These are phyloP conservation scores for Drosophila nannoptera DNA, from an alignment of 1,140 invertebrate genomes.

Conservation along the genomic window DNA sequence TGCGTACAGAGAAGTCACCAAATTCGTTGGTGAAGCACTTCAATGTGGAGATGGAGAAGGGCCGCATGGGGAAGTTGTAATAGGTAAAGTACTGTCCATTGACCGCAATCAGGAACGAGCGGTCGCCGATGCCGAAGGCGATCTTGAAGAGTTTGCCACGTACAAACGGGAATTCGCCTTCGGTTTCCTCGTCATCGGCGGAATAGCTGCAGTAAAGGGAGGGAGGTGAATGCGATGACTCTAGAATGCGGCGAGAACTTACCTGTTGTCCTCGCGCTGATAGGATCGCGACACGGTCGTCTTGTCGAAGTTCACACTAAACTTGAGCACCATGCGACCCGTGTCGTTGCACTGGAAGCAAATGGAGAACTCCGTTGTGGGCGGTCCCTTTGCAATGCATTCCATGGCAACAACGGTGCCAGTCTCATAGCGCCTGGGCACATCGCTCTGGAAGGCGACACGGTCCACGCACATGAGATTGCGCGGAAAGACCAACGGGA, in stretches of 20 bases:
- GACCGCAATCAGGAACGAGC: conserved; percentile 74
- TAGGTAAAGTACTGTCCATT: conserved; percentile 78
- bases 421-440: conserved; percentile 68
- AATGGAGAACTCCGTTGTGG: conserved; percentile 73
- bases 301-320: conserved; percentile 72
- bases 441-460: conserved; percentile 75
- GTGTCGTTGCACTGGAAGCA: conserved; percentile 78
- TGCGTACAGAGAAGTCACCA: conserved; percentile 71
- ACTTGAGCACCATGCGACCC: conserved; percentile 68
- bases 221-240: neutral
- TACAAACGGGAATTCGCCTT: conserved; percentile 75
- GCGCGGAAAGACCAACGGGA: conserved; percentile 71
- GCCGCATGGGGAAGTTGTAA: conserved; percentile 71
- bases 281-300: conserved; percentile 69
- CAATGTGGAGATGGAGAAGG: conserved; percentile 72
- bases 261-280: conserved; percentile 73
- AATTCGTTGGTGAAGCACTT: conserved; percentile 74
- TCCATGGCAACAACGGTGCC: conserved; percentile 77
- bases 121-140: conserved; percentile 75
- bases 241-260: neutral
- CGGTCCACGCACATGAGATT: conserved; percentile 67
- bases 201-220: conserved; percentile 52
- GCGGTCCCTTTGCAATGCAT: conserved; percentile 75
- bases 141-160: conserved; percentile 77
- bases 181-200: conserved; percentile 73